Conservation (phyloP, 1,140 invertebrate species). For the Pissodes strobi region DNA sequence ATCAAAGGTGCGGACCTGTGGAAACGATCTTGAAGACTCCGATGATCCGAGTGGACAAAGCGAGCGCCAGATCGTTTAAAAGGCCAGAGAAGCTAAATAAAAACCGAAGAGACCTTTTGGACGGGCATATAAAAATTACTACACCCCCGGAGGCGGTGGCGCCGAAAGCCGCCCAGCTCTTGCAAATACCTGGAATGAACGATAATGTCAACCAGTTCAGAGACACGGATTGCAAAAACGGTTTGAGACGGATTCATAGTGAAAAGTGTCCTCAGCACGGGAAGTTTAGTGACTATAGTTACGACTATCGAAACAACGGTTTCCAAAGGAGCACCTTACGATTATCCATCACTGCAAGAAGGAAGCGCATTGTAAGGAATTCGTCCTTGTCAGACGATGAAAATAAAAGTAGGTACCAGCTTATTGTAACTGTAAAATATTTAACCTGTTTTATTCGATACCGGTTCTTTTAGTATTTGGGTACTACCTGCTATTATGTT, state of each 20-base stretch:
- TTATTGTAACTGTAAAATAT: too few relatives aligned
- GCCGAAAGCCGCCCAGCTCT: constrained; percentile 62
- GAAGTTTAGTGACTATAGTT: constrained; percentile 27
- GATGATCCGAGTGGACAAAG: constrained; percentile 49
- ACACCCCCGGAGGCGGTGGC: constrained; percentile 59
- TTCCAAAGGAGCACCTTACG: constrained; percentile 44
- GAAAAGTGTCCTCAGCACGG: constrained; percentile 19
- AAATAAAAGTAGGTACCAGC: too few relatives aligned
- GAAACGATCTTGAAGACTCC: constrained; percentile 59
- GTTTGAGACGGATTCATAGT: constrained; percentile 15
- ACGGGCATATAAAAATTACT: constrained; percentile 36
- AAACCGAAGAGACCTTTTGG: constrained; percentile 21
- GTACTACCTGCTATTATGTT: too few relatives aligned
- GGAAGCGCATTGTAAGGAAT: constrained; percentile 37
- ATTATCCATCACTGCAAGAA: constrained; percentile 41
- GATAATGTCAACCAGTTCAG: constrained; percentile 44
- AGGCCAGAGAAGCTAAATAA: constrained; percentile 28
- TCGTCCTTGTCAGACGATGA: constrained; percentile 36
- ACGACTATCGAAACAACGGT: constrained; percentile 40
- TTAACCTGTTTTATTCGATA: too few relatives aligned
- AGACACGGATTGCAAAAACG: constrained; percentile 25
- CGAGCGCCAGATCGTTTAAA: constrained; percentile 39
- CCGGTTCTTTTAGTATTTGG: too few relatives aligned
- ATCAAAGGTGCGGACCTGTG: constrained; percentile 27
- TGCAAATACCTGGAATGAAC: constrained; percentile 58